A percentile compares a stretch with the other conserved stretches of the same genome.
Conservation (phyloP, 2,113 vertebrate genomes). For the Polypterus senegalus region DNA sequence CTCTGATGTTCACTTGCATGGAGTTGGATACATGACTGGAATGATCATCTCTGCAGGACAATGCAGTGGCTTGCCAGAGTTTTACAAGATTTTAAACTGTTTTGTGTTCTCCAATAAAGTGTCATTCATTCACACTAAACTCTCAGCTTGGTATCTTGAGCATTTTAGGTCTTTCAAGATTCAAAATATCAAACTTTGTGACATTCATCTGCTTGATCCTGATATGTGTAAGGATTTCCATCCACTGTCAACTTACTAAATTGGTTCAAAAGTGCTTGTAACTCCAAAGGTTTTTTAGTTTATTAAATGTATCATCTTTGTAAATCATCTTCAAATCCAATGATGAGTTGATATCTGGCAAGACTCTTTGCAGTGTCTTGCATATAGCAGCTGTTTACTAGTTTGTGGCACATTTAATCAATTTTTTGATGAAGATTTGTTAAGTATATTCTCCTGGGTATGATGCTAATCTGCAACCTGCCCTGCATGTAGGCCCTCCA, state of each 20-base stretch:
- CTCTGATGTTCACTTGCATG: slow-evolving; percentile 6
- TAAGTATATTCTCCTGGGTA: no score
- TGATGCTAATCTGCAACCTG: no score
- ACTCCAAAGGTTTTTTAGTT: slow-evolving; percentile 3
- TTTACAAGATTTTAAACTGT: slow-evolving; percentile 5
- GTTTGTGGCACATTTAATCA: no score
- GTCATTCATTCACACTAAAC: slow-evolving; percentile 13
- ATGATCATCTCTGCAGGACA: slow-evolving; percentile 13
- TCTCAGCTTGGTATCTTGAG: slow-evolving; percentile 14
- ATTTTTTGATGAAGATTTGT: no score
- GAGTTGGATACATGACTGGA: slow-evolving; percentile 8
- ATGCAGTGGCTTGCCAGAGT: slow-evolving; percentile 8
- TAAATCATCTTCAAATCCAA: no score
- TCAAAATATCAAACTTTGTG: slow-evolving; percentile 1
- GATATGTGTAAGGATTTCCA: slow-evolving; percentile 4
- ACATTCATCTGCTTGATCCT: slow-evolving; percentile 4
- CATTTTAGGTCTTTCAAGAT: not conserved
- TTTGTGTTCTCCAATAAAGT: slow-evolving; percentile 3
- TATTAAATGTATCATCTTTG: not conserved
- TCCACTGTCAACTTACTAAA: slow-evolving; percentile 5
- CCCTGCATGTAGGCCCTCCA: no score
- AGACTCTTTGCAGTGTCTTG: no score
- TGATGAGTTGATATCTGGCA: no score
- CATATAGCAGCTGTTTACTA: no score
- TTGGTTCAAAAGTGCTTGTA: slow-evolving; percentile 1